Evolutionary conservation across 2,113 vertebrate genomes (phyloP).

Genomic region (Galeopterus variegatus): DNA sequence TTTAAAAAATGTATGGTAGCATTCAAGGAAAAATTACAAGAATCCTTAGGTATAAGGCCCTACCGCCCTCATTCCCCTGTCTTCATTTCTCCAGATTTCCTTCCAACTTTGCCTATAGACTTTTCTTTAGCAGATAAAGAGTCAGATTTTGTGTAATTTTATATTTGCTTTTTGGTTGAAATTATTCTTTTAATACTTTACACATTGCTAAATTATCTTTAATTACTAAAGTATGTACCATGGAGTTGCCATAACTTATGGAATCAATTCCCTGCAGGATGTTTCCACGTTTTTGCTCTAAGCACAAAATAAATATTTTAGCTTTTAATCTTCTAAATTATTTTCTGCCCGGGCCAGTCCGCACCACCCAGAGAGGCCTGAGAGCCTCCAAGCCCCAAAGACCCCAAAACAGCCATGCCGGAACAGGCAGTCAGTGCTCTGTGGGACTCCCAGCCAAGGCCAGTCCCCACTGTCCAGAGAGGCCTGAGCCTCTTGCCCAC

Average conservation of each 20-base stretch:
- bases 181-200: neutral
- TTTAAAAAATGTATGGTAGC: neutral
- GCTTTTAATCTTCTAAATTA: neutral
- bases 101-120: neutral
- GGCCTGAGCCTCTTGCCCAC: no score
- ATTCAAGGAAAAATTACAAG: neutral
- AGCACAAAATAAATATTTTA: conserved; percentile 35
- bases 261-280: neutral
- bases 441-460: no score
- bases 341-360: no score
- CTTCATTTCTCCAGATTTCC: neutral
- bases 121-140: neutral
- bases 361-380: no score
- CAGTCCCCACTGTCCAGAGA: no score
- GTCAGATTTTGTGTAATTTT: neutral
- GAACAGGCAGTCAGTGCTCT: no score
- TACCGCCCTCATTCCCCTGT: no score
- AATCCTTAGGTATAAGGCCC: neutral
- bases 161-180: neutral
- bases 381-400: no score
- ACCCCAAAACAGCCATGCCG: no score
- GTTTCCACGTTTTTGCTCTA: conserved; percentile 5
- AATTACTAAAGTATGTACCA: neutral
- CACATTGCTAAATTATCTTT: neutral
- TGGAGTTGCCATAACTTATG: neutral